Evolutionary conservation across 1,140 invertebrate genomes (phyloP), one percentile per base, ranked within the genome.

Genomic region (Aporrectodea caliginosa): DNA sequence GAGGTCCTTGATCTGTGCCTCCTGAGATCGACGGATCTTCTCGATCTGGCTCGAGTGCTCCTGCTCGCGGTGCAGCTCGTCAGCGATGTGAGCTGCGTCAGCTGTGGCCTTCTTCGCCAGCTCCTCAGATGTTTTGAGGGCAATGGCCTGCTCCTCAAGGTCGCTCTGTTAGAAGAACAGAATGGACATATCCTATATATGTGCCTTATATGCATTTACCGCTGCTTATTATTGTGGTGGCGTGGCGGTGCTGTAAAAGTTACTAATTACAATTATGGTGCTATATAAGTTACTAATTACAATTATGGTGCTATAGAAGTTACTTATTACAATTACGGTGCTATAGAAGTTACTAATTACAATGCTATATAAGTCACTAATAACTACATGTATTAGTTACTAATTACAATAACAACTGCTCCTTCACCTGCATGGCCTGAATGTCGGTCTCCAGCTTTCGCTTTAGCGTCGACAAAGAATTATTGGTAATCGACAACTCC

Each of bases 401-500:
- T n/a, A n/a, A n/a, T n/a, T n/a, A n/a, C n/a, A n/a, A n/a, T n/a
- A n/a, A n/a, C n/a, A n/a, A n/a, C n/a, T n/a, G n/a, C n/a, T n/a
- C 72, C 43, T 90, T 90, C 83, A 92, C 92, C 91, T 98, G 95
- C 86, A 99, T 93, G 81, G 97, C 96, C 88, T 96, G 93, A 85
- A 99, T 91, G 91, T 99, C 98, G 83, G 93, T 93, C 89, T 99
- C 98, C 84, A 99, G 91, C 92, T 99, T 99, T 91, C 96, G 95
- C 93, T 99, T 99, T 89, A 95, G 94, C 83, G 95, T 93, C 69
- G 93, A 93, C 83, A 97, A 92, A 85, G 95, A 96, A 81, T 94
- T 93, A 86, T 94, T 95, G 89, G 96, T 93, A 80, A 95, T 94
- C 82, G 93, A 92, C 72, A 98, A 90, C 90, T 99, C 98, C 88